Evolutionary conservation across 2,888 invertebrate genomes (phyloP).

Genomic region (Silvanus unidentatus): DNA sequence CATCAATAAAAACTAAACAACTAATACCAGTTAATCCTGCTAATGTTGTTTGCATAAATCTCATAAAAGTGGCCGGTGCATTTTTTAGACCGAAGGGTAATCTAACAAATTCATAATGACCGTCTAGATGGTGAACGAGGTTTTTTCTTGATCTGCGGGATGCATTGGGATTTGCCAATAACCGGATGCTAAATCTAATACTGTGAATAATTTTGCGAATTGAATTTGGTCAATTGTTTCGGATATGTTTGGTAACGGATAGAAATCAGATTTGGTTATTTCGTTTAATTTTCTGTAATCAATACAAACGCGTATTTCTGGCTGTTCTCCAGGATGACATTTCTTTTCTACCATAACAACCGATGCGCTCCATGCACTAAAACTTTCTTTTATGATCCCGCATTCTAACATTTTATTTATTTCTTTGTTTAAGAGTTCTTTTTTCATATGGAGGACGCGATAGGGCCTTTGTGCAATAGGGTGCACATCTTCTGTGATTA

Average conservation of each 20-base stretch:
- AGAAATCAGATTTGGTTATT: constrained; percentile 15
- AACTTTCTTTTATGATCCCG: constrained; percentile 21
- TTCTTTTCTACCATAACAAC: constrained; percentile 34
- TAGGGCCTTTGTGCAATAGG: constrained; percentile 6
- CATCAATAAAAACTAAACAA: constrained; percentile 20
- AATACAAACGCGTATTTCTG: constrained; percentile 11
- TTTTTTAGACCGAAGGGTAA: constrained; percentile 6
- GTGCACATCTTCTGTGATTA: constrained; percentile 6
- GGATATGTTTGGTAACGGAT: constrained; percentile 21
- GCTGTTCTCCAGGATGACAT: constrained; percentile 14
- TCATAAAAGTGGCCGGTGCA: constrained; percentile 4
- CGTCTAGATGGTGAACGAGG: constrained; percentile 12
- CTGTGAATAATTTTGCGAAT: constrained; percentile 17
- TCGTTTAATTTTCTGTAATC: constrained; percentile 19
- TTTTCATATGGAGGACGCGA: constrained; percentile 6
- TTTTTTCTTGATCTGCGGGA: constrained; percentile 18
- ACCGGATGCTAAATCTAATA: constrained; percentile 26
- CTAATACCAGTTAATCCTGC: background rate
- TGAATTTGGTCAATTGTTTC: constrained; percentile 26
- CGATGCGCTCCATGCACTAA: constrained; percentile 33
- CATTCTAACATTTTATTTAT: constrained; percentile 21
- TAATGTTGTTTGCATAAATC: constrained; percentile 5
- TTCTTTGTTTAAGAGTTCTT: constrained; percentile 8
- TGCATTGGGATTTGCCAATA: constrained; percentile 28
- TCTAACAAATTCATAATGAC: constrained; percentile 6